Percentiles rank a stretch among this genome's conserved stretches.
These are phyloP conservation scores for Chamaea fasciata DNA, from an alignment of 2,113 vertebrate genomes.

Conservation along the genomic window DNA sequence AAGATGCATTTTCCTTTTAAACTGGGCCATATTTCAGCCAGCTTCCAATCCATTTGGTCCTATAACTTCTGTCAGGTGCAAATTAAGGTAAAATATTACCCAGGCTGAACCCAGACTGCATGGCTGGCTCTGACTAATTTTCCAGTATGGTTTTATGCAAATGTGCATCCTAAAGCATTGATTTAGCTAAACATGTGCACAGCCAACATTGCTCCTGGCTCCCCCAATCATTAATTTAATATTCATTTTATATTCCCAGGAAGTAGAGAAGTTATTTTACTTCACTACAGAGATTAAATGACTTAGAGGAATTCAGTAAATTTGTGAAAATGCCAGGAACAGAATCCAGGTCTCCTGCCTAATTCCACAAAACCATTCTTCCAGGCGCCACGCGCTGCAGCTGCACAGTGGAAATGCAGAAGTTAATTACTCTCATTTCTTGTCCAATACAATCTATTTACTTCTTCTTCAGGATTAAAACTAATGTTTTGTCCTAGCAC, in stretches of 20 bases:
- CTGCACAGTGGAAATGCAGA: not conserved
- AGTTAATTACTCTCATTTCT: not conserved
- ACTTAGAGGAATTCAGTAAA: not conserved
- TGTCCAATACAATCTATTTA: not conserved
- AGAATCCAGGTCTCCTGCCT: not conserved
- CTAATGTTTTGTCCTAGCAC: not conserved
- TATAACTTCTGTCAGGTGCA: not conserved
- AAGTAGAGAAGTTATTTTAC: not conserved
- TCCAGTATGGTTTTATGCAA: not conserved
- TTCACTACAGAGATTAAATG: not conserved
- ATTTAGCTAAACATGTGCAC: not conserved
- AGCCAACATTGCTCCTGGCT: not conserved
- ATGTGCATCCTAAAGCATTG: not conserved
- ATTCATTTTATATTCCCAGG: not conserved
- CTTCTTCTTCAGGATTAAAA: not conserved
- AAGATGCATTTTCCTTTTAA: not conserved
- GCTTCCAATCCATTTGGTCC: not conserved
- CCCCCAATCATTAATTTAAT: not conserved
- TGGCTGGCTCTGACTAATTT: not conserved
- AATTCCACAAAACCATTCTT: not conserved
- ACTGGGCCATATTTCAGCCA: not conserved
- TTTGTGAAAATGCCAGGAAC: not conserved
- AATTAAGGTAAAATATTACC: constrained; percentile 1
- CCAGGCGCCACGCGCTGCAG: not conserved
- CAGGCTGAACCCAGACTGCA: not conserved